A percentile compares a stretch with the other conserved stretches of the same genome.
Conservation (phyloP, 92 coral and sea anemone species). For the Epizoanthus stellaris region DNA sequence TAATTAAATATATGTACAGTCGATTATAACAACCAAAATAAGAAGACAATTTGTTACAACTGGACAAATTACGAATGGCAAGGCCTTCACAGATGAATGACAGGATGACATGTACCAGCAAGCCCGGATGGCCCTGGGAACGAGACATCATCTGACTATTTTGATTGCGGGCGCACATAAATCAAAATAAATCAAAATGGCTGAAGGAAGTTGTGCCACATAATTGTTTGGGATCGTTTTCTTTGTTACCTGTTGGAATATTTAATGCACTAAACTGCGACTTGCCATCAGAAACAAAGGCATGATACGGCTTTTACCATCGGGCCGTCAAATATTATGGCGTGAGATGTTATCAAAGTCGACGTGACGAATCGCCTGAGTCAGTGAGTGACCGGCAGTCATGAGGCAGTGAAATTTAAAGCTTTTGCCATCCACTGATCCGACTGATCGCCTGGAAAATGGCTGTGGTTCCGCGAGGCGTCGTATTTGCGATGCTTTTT, state of each 20-base stretch:
- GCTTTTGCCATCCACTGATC: conserved; percentile 12
- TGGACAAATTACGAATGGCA: too few species aligned
- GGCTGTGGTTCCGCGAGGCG: conserved; percentile 62
- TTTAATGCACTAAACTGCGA: conserved; percentile 18
- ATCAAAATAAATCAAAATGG: neutral
- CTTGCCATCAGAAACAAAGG: conserved; percentile 9
- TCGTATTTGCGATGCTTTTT: conserved; percentile 64
- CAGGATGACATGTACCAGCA: too few species aligned
- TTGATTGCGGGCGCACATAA: conserved; percentile 30
- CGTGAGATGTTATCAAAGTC: neutral
- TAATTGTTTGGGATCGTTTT: conserved; percentile 8
- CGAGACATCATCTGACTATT: too few species aligned
- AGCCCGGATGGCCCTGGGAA: too few species aligned
- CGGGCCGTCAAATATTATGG: conserved; percentile 1
- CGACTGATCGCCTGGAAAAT: conserved; percentile 15
- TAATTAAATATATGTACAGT: too few species aligned
- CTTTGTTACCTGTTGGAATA: conserved; percentile 31
- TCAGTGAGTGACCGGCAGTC: too few species aligned
- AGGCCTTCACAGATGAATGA: too few species aligned
- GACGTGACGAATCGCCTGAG: neutral
- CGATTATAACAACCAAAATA: too few species aligned
- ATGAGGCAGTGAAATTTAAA: neutral
- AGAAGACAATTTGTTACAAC: too few species aligned
- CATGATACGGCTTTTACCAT: neutral
- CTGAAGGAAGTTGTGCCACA: conserved; percentile 21